Evolutionary conservation across 2,888 invertebrate species (phyloP).

Genomic region (Calephelis perditalis): DNA sequence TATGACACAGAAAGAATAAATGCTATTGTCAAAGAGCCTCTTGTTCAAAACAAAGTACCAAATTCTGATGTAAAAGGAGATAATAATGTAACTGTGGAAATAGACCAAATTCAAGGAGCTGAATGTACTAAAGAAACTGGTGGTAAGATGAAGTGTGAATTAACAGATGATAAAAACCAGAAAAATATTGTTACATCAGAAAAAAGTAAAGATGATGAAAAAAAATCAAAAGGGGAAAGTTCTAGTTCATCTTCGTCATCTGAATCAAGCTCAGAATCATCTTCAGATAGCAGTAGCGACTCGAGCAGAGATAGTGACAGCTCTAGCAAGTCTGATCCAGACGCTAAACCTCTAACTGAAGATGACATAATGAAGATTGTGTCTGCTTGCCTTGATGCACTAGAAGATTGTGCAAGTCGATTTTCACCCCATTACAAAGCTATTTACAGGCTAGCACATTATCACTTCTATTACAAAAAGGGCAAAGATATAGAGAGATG

Average conservation of each 20-base stretch:
- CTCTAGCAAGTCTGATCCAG: constrained; percentile 59
- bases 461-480: constrained; percentile 85
- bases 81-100: constrained; percentile 32
- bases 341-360: constrained; percentile 58
- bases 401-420: constrained; percentile 90
- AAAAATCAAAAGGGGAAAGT: constrained; percentile 51
- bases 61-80: constrained; percentile 18
- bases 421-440: constrained; percentile 97
- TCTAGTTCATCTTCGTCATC: constrained; percentile 63
- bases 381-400: constrained; percentile 83
- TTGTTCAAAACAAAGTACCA: constrained; percentile 4
- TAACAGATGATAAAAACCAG: constrained; percentile 30
- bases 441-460: constrained; percentile 90
- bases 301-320: constrained; percentile 74
- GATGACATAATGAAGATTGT: constrained; percentile 80
- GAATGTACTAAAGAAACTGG: constrained; percentile 13
- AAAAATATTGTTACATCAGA: constrained; percentile 31
- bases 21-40: constrained; percentile 33
- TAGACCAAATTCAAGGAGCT: constrained; percentile 18
- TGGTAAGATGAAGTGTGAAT: constrained; percentile 14
- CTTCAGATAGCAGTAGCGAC: constrained; percentile 71
- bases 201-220: constrained; percentile 33
- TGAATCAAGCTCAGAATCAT: constrained; percentile 77
- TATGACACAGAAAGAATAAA: constrained; percentile 59
- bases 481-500: constrained; percentile 83